A percentile compares a stretch with the other conserved stretches of the same genome.
phyloP scores from a whole-genome alignment of 2,113 vertebrate genomes.

The Tilapia sparmanii region DNA sequence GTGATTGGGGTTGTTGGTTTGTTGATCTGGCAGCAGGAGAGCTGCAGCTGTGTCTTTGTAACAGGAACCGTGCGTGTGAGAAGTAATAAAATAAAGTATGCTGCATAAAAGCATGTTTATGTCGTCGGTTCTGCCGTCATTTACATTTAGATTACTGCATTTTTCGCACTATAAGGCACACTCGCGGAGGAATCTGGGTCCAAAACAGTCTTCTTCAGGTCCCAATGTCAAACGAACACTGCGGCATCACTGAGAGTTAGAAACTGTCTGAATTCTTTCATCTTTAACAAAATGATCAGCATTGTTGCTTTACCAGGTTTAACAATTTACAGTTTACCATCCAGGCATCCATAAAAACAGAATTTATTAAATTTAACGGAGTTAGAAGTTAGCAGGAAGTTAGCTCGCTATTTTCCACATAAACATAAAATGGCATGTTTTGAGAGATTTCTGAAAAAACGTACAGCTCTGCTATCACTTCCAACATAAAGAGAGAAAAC shows the following conservation, averaged over 20 bases:
- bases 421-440: too few relatives aligned
- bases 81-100: not conserved
- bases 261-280: accelerated
- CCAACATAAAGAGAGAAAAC: not conserved
- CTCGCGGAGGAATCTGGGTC: accelerated
- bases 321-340: not conserved
- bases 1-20: not conserved
- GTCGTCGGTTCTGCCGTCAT: not conserved
- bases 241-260: not conserved
- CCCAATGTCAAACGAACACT: not conserved
- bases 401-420: too few relatives aligned
- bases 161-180: not conserved
- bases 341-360: not conserved
- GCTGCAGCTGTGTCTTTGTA: not conserved
- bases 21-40: not conserved
- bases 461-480: accelerated
- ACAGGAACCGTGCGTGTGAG: accelerated
- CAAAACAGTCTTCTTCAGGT: accelerated
- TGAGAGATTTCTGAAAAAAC: accelerated
- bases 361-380: not conserved
- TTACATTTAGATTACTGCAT: accelerated
- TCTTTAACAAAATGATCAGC: not conserved
- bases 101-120: not conserved
- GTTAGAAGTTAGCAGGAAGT: not conserved
- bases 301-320: not conserved